phyloP scores from a whole-genome alignment of 2,113 vertebrate species.

The Hyaena hyaena region DNA sequence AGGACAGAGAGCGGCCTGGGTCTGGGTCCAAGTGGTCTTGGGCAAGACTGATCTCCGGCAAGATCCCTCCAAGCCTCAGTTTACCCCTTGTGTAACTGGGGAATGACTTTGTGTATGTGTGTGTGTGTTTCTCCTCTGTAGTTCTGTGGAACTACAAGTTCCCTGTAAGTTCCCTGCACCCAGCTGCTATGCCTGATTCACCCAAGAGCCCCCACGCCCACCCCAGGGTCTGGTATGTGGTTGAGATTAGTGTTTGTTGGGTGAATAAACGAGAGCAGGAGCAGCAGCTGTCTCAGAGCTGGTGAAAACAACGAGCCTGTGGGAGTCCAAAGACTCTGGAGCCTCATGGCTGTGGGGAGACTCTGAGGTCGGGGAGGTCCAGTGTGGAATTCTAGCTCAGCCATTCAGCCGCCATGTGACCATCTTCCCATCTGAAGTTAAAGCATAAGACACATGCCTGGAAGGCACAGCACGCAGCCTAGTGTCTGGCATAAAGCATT shows the following conservation, averaged over 20 bases:
- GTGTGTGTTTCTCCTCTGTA: neutral
- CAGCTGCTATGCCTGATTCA: neutral
- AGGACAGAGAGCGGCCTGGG: neutral
- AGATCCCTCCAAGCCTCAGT: neutral
- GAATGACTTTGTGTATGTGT: neutral
- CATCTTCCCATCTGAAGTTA: neutral
- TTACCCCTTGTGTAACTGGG: neutral
- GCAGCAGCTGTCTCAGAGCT: neutral
- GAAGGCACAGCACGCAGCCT: neutral
- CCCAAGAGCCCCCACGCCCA: neutral
- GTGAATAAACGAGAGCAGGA: neutral
- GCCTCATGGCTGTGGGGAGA: neutral
- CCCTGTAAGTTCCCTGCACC: neutral
- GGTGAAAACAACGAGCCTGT: neutral
- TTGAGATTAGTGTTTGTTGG: neutral
- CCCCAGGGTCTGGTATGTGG: neutral
- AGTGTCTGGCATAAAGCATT: neutral
- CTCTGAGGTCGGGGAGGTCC: neutral
- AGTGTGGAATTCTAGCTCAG: neutral
- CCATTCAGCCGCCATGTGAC: neutral
- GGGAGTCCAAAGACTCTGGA: neutral
- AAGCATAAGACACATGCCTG: neutral
- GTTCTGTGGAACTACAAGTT: too few relatives aligned
- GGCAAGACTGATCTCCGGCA: neutral
- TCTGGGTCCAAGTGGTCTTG: neutral